phyloP scores from a whole-genome alignment of 1,140 invertebrate genomes.

The Acromyrmex heyeri region DNA sequence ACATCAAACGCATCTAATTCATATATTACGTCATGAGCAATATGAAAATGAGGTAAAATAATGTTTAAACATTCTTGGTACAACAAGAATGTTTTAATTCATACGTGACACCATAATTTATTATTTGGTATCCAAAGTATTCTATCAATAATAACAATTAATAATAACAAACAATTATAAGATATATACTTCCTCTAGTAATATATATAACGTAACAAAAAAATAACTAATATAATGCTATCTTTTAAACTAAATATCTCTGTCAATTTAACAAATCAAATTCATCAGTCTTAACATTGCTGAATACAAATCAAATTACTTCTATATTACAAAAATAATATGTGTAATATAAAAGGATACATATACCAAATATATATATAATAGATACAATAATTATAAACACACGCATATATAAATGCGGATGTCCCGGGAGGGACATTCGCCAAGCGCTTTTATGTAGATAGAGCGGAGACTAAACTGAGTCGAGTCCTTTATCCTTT shows the following conservation, averaged over 20 bases:
- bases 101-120: neutral
- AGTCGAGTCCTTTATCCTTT: too few relatives aligned
- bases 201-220: neutral
- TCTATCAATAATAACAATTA: neutral
- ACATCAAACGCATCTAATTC: neutral
- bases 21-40: neutral
- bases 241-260: slow-evolving; percentile 3
- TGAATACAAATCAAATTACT: slow-evolving; percentile 14
- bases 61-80: neutral
- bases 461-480: too few relatives aligned
- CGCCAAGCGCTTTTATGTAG: too few relatives aligned
- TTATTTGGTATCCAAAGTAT: slow-evolving; percentile 12
- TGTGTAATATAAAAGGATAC: neutral
- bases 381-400: too few relatives aligned
- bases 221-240: neutral
- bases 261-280: neutral
- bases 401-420: too few relatives aligned
- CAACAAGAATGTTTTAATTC: neutral
- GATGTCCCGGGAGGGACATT: too few relatives aligned
- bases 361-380: too few relatives aligned
- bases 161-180: slow-evolving; percentile 11
- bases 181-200: neutral
- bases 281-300: neutral
- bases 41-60: neutral
- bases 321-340: slow-evolving; percentile 3